Conservation (phyloP, 2,888 invertebrate genomes). For the Girardia tigrina region DNA sequence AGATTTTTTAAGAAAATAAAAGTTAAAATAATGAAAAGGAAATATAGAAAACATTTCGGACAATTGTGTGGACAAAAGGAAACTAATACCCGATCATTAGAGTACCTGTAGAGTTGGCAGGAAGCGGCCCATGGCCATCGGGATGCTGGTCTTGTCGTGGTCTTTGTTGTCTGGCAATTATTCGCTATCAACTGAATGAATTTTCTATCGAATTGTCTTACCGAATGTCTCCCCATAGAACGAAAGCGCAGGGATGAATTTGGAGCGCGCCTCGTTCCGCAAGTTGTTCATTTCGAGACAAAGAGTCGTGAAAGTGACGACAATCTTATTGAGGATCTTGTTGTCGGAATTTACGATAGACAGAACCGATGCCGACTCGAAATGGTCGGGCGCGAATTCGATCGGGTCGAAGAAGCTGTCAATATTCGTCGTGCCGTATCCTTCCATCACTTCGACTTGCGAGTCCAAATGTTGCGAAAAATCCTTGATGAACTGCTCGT, state of each 20-base stretch:
- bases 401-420: neutral
- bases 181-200: neutral
- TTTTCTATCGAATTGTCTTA: neutral
- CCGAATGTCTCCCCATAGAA: neutral
- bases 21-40: too few relatives aligned
- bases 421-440: neutral
- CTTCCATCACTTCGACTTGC: neutral
- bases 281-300: slow-evolving; percentile 8
- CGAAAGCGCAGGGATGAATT: neutral
- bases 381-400: neutral
- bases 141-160: neutral
- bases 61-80: too few relatives aligned
- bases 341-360: neutral
- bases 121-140: neutral
- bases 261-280: neutral
- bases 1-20: too few relatives aligned
- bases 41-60: too few relatives aligned
- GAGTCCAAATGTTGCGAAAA: neutral
- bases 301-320: neutral
- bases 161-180: neutral
- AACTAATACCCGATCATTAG: too few relatives aligned
- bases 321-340: neutral
- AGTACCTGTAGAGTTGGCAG: neutral
- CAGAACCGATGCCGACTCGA: neutral
- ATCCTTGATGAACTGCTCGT: neutral